Evolutionary conservation across 1,140 invertebrate genomes (phyloP), one percentile per base, ranked within the genome.

Genomic region (Ceratosolen solmsi): DNA sequence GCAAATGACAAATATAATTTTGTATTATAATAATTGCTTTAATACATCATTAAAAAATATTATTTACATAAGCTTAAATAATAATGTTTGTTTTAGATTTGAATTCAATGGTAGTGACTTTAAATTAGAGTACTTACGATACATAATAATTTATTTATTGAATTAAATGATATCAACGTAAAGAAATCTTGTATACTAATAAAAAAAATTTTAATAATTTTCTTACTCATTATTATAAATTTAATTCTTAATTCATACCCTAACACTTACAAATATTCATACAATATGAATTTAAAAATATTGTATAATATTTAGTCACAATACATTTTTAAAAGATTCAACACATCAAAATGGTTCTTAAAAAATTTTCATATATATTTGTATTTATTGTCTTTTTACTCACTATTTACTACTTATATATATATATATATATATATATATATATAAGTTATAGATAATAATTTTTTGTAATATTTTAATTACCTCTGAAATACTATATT

Each of bases 21-120:
- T 65, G n/a, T 17, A 65, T 65, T 65, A 65, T 36, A 36, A 65
- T 36, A 8, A 60, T 60, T 60, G 9, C n/a, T 30, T 70, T 41
- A 70, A 70, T 70, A 2, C 11, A 38, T 1, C 30, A 70, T 41
- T 30, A 38, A 70, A 20, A 22, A 54, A 54, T 20, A 27, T 73
- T 36, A 60, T 60, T 41, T 41, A 36, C 54, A 41, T 58, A 60
- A 27, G 56, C 49, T 74, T 56, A 36, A 74, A 74, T n/a, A 36
- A 2, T 36, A 36, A 74, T 54, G 11, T 60, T 60, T 60, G 15
- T 9, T n/a, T 49, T 33, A 11, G 25, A 68, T 78, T 78, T 78
- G 30, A 68, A 78, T 78, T 78, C 41, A 68, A 78, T 78, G 22
- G 30, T 20, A 20, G 49, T 1, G 9, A 25, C 36, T 36, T 78